phyloP scores from a whole-genome alignment of 2,113 vertebrate species.

The Emydocephalus ijimae region DNA sequence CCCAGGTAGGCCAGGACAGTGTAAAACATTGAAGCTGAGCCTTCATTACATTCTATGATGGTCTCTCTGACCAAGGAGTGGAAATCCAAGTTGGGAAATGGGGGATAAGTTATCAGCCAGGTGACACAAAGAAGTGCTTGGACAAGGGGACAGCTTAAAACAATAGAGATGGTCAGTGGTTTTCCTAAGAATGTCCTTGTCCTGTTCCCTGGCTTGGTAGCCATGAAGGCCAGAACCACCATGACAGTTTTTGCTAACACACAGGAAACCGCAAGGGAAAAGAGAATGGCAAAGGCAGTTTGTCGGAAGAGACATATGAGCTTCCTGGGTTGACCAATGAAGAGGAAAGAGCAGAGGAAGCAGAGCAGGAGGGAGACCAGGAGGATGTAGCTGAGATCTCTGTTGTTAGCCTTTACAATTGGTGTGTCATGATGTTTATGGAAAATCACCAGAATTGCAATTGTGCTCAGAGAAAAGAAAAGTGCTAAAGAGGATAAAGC shows the following conservation, averaged over 20 bases:
- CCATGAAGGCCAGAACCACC: background rate
- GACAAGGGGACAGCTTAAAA: background rate
- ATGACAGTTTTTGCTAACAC: background rate
- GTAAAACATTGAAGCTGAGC: background rate
- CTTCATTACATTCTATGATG: background rate
- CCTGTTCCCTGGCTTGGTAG: background rate
- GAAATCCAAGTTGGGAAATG: background rate
- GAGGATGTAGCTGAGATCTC: background rate
- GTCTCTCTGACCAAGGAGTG: background rate
- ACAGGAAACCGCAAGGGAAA: background rate
- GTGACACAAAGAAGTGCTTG: background rate
- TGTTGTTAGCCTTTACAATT: background rate
- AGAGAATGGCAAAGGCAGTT: background rate
- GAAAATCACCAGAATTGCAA: background rate
- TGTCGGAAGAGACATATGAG: background rate
- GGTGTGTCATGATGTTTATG: background rate
- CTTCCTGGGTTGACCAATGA: background rate
- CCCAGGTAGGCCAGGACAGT: background rate
- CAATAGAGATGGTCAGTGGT: background rate
- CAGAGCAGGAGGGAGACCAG: background rate
- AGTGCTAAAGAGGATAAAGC: background rate
- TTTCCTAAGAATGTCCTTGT: background rate
- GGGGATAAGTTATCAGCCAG: background rate
- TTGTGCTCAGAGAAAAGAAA: background rate
- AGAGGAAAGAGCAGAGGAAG: background rate